These are phyloP conservation scores for Endotricha flammealis DNA, from an alignment of 2,888 invertebrate genomes.

Conservation along the genomic window DNA sequence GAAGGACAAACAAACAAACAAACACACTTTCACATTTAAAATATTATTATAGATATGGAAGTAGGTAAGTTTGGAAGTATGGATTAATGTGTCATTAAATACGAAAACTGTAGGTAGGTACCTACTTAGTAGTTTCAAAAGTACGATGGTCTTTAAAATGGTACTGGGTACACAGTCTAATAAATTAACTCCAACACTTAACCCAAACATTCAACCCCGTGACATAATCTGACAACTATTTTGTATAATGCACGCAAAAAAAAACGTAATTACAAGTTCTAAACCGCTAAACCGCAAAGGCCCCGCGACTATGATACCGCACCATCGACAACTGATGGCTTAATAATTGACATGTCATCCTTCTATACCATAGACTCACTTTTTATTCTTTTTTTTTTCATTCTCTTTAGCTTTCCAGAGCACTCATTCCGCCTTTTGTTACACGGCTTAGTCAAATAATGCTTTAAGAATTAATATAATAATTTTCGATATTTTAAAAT, in stretches of 20 bases:
- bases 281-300: constrained; percentile 37
- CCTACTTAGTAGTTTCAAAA: too few relatives aligned
- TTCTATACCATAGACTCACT: constrained; percentile 34
- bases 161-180: too few relatives aligned
- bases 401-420: constrained; percentile 47
- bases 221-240: constrained; percentile 5
- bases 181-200: too few relatives aligned
- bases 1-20: too few relatives aligned
- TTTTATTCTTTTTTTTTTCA: constrained; percentile 34
- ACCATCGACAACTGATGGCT: constrained; percentile 45
- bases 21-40: too few relatives aligned
- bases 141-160: too few relatives aligned
- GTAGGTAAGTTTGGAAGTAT: too few relatives aligned
- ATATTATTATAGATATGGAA: too few relatives aligned
- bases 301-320: constrained; percentile 46
- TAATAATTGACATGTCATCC: constrained; percentile 74
- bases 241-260: background rate
- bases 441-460: constrained; percentile 70
- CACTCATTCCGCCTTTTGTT: constrained; percentile 64
- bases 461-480: constrained; percentile 70
- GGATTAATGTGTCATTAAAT: too few relatives aligned
- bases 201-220: constrained; percentile 1
- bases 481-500: constrained; percentile 65
- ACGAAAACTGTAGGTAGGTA: too few relatives aligned
- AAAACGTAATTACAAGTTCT: constrained; percentile 10